phyloP scores from a whole-genome alignment of 1,140 invertebrate species.

The Gonatopus flavifemur region DNA sequence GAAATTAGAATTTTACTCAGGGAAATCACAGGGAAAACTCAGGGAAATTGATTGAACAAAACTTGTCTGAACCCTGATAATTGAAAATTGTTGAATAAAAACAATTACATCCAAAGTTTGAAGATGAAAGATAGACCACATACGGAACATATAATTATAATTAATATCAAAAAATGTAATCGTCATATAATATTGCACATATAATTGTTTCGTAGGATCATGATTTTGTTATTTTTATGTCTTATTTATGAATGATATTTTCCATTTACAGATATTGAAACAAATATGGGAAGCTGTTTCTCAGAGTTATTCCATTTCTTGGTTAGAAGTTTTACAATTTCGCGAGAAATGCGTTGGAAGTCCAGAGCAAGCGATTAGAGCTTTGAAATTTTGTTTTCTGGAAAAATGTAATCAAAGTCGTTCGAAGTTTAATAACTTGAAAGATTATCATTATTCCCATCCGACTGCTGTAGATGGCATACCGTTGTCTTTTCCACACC shows the following conservation, averaged over 20 bases:
- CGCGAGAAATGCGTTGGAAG: constrained; percentile 66
- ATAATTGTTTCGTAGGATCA: neutral
- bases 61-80: no score
- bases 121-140: neutral
- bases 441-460: constrained; percentile 24
- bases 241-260: constrained; percentile 2
- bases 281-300: constrained; percentile 66
- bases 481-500: constrained; percentile 26
- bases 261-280: constrained; percentile 61
- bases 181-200: neutral
- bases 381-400: constrained; percentile 53
- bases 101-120: no score
- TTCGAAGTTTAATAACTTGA: constrained; percentile 26
- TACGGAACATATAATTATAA: neutral
- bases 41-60: no score
- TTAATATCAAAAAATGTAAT: neutral
- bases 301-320: constrained; percentile 59
- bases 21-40: no score
- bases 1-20: no score
- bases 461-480: constrained; percentile 12
- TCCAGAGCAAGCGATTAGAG: constrained; percentile 59
- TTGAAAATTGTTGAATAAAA: no score
- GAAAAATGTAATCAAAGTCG: constrained; percentile 48
- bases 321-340: constrained; percentile 69
- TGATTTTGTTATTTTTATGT: neutral